These are phyloP conservation scores for Cinclus cinclus DNA, from an alignment of 2,113 vertebrate species.

Conservation along the genomic window DNA sequence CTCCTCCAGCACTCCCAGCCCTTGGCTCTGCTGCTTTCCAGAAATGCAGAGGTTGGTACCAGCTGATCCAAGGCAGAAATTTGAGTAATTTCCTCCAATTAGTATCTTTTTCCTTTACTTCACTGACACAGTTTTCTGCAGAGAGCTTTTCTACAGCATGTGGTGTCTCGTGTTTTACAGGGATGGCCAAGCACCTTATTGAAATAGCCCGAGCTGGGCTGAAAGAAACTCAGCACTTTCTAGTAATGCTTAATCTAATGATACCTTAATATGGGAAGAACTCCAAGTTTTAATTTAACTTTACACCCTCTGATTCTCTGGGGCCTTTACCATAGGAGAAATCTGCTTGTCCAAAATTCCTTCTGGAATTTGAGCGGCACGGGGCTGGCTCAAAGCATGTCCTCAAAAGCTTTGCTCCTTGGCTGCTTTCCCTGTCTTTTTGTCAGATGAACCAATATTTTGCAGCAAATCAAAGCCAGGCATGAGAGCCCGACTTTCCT, in stretches of 20 bases:
- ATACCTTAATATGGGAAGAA: not conserved
- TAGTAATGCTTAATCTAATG: not conserved
- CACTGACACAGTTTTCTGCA: not conserved
- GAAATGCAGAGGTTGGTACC: not conserved
- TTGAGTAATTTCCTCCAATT: conserved; percentile 31
- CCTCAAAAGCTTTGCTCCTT: not conserved
- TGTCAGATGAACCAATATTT: not conserved
- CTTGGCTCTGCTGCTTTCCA: not conserved
- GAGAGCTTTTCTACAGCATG: not conserved
- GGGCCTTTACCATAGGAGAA: not conserved
- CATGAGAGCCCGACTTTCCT: not conserved
- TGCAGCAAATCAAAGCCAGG: not conserved
- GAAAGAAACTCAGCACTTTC: not conserved
- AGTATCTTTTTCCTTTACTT: conserved; percentile 31
- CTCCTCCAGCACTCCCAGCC: not conserved
- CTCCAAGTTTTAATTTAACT: not conserved
- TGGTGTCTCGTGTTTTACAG: not conserved
- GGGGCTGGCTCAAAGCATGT: not conserved
- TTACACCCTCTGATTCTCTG: not conserved
- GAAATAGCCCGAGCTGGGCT: not conserved
- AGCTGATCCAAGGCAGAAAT: not conserved
- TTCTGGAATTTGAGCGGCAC: fast-evolving
- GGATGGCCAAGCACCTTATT: not conserved
- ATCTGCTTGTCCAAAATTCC: not conserved
- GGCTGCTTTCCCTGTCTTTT: not conserved